Percentiles rank a stretch among this genome's conserved stretches.
Conservation (phyloP, 2,113 vertebrate species). For the Henicopernis longicauda region DNA sequence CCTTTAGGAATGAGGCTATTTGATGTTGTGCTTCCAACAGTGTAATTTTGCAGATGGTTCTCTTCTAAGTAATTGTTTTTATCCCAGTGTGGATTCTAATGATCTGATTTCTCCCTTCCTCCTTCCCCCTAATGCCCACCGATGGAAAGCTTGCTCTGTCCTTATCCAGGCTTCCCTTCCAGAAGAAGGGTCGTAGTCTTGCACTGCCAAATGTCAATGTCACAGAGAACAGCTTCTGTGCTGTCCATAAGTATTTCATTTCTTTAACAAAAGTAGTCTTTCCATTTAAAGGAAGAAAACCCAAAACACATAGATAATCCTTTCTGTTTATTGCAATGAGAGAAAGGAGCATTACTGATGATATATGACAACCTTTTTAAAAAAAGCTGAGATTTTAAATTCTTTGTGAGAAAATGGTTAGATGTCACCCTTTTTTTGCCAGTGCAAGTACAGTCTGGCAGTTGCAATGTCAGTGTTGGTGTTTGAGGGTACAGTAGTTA, state of each 20-base stretch:
- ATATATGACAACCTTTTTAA: not conserved
- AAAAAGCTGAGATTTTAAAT: not conserved
- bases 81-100: not conserved
- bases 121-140: not conserved
- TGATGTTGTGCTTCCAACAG: not conserved
- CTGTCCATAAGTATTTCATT: not conserved
- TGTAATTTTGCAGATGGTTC: not conserved
- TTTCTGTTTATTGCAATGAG: not conserved
- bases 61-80: not conserved
- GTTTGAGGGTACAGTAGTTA: not conserved
- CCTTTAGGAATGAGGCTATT: not conserved
- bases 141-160: not conserved
- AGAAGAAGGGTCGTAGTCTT: not conserved
- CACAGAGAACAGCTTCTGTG: not conserved
- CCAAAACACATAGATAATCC: not conserved
- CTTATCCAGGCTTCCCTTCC: not conserved
- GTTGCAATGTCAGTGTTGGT: not conserved
- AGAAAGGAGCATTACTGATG: not conserved
- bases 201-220: not conserved
- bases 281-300: not conserved
- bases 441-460: not conserved
- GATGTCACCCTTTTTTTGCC: not conserved
- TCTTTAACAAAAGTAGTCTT: not conserved
- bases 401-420: not conserved
- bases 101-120: not conserved